These are phyloP conservation scores for Sepioteuthis lessoniana DNA, from an alignment of 2,888 invertebrate species.

Conservation along the genomic window DNA sequence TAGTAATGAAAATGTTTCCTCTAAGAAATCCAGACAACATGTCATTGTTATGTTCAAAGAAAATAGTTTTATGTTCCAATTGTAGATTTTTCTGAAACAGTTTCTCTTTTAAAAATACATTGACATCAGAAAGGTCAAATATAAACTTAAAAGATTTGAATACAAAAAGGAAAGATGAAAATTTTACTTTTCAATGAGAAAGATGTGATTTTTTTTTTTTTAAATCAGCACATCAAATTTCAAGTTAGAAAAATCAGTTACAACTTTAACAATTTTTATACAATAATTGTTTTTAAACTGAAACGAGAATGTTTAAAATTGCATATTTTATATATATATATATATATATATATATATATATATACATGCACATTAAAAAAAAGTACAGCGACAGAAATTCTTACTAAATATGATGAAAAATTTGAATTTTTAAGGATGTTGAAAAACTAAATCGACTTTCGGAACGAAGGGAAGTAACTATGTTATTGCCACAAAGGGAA, in stretches of 20 bases:
- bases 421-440: background rate
- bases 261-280: background rate
- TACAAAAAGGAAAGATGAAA: background rate
- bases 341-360: too few relatives aligned
- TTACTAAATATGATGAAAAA: background rate
- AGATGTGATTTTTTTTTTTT: background rate
- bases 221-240: background rate
- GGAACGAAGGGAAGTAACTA: background rate
- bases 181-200: background rate
- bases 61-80: background rate
- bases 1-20: too few relatives aligned
- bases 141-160: background rate
- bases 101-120: background rate
- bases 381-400: background rate
- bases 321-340: too few relatives aligned
- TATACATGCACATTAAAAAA: background rate
- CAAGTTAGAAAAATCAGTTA: too few relatives aligned
- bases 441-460: background rate
- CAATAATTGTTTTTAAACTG: background rate
- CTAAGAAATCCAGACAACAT: too few relatives aligned
- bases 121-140: background rate
- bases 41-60: too few relatives aligned
- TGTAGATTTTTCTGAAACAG: background rate
- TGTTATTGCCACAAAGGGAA: background rate
- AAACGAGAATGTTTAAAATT: background rate